These are phyloP conservation scores for Drosophila mulleri DNA, from an alignment of 2,888 invertebrate genomes.

Conservation along the genomic window DNA sequence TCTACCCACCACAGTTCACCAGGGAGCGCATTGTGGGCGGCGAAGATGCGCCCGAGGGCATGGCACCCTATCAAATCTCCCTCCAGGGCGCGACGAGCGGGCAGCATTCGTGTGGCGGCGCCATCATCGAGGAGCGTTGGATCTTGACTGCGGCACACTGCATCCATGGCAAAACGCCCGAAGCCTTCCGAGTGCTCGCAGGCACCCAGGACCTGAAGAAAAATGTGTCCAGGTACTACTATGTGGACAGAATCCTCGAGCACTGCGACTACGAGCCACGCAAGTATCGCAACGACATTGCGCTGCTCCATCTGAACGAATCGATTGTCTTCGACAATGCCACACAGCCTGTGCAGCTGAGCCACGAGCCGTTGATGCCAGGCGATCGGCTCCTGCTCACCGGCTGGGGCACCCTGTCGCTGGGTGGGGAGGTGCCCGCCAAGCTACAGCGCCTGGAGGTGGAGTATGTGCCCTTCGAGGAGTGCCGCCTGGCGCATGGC, in stretches of 20 bases:
- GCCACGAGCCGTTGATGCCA: conserved; percentile 75
- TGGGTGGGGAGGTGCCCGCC: conserved; percentile 86
- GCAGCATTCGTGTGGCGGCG: conserved; percentile 83
- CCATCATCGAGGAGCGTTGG: conserved; percentile 82
- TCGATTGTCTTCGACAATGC: conserved; percentile 86
- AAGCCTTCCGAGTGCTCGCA: conserved; percentile 70
- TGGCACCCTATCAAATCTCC: conserved; percentile 84
- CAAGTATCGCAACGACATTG: conserved; percentile 88
- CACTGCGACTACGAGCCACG: conserved; percentile 80
- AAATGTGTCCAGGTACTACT: conserved; percentile 71
- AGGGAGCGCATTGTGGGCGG: conserved; percentile 81
- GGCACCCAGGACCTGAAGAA: conserved; percentile 78
- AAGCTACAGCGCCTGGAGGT: conserved; percentile 87
- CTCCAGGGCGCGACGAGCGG: conserved; percentile 71
- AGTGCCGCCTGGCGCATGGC: conserved; percentile 86
- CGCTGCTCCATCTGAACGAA: conserved; percentile 87
- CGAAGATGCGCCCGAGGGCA: conserved; percentile 72
- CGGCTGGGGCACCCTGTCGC: conserved; percentile 87
- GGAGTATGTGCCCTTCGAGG: conserved; percentile 86
- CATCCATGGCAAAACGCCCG: conserved; percentile 66
- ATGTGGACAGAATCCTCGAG: conserved; percentile 71
- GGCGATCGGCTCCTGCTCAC: conserved; percentile 86
- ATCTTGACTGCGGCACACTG: conserved; percentile 84
- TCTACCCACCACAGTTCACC: conserved; percentile 74
- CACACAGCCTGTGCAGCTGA: conserved; percentile 86